Conservation (phyloP, 64 coral and sea anemone genomes). For the Dendrophyllia cribrosa region DNA sequence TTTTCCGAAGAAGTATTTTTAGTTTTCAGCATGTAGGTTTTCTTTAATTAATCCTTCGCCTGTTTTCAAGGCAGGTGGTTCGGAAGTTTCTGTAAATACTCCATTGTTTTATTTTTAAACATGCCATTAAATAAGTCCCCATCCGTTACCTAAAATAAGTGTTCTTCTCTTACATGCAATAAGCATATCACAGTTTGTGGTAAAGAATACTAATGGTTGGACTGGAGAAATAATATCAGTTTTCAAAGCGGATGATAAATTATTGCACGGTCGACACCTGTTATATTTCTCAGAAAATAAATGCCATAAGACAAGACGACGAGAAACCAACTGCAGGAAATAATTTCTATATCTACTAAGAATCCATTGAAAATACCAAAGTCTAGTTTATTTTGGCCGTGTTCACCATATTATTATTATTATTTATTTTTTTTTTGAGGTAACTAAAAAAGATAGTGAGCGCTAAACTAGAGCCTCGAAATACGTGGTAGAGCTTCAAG, state of each 20-base stretch:
- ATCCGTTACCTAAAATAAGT: too few species aligned
- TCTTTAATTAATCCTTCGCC: not conserved
- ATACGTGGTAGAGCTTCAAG: not conserved
- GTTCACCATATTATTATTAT: too few species aligned
- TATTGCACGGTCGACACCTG: not conserved
- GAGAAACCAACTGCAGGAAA: not conserved
- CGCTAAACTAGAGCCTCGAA: too few species aligned
- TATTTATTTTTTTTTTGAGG: too few species aligned
- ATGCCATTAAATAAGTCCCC: not conserved
- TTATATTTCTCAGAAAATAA: not conserved
- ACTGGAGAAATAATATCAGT: not conserved
- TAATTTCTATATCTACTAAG: too few species aligned
- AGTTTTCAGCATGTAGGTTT: not conserved
- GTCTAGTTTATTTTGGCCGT: too few species aligned
- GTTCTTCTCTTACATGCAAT: too few species aligned
- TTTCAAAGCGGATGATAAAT: not conserved
- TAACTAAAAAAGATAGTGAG: too few species aligned
- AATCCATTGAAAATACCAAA: too few species aligned
- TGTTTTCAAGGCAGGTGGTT: not conserved
- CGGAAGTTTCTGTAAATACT: not conserved
- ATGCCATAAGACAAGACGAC: not conserved
- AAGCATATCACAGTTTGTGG: not conserved
- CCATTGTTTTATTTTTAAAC: slow-evolving; percentile 5
- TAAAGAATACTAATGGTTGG: not conserved
- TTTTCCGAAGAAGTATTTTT: not conserved